Conservation (phyloP, 2,888 invertebrate genomes). For the Diogma glabrata region DNA sequence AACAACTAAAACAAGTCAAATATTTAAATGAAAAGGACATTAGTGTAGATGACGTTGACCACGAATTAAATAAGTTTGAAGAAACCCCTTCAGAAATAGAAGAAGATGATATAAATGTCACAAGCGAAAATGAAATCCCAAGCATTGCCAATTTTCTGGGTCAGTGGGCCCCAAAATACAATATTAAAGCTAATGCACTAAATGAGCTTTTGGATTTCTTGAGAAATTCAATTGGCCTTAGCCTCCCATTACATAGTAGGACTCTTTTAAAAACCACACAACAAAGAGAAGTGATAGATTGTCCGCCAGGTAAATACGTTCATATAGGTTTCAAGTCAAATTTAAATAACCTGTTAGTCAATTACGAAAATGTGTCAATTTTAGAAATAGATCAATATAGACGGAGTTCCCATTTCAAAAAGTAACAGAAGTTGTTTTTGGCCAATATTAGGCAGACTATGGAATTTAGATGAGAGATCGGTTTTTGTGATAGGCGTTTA, state of each 20-base stretch:
- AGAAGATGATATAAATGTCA: background rate
- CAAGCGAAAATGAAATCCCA: background rate
- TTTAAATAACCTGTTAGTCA: background rate
- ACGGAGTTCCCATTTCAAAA: conserved; percentile 13
- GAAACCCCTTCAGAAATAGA: background rate
- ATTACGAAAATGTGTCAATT: background rate
- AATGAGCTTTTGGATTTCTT: background rate
- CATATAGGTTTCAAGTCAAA: background rate
- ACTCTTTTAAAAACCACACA: background rate
- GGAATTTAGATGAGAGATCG: background rate
- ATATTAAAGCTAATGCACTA: background rate
- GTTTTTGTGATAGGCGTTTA: background rate
- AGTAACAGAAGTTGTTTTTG: conserved; percentile 10
- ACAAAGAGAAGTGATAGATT: background rate
- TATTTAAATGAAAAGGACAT: conserved; percentile 3
- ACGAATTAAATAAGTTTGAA: background rate
- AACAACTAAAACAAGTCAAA: background rate
- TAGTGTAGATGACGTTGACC: too few species aligned
- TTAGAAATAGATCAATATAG: conserved; percentile 13
- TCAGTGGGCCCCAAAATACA: background rate
- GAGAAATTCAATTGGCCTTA: background rate
- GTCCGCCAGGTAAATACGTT: conserved; percentile 5
- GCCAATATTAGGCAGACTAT: conserved; percentile 5
- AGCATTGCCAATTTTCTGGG: background rate
- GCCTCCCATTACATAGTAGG: background rate